phyloP scores from a whole-genome alignment of 2,888 invertebrate genomes.

The Acrobasis consociella region DNA sequence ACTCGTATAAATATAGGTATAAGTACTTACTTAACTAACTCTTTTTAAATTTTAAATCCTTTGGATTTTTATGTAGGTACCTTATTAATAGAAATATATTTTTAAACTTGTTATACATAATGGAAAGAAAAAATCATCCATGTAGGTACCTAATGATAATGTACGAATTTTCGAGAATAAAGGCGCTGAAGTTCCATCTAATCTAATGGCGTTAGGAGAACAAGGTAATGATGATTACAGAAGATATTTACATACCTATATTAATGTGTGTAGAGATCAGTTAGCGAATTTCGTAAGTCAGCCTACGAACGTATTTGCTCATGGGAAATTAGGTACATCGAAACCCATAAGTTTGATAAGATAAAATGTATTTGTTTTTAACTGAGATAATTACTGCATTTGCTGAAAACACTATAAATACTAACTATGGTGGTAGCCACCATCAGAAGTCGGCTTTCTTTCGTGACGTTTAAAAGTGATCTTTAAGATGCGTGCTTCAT shows the following conservation, averaged over 20 bases:
- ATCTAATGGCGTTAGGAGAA: not conserved
- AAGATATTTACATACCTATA: constrained; percentile 15
- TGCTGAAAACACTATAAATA: constrained; percentile 58
- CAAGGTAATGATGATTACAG: constrained; percentile 7
- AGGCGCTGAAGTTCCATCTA: not conserved
- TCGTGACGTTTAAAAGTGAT: constrained; percentile 22
- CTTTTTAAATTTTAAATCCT: no score
- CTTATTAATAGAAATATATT: no score
- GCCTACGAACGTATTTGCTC: constrained; percentile 12
- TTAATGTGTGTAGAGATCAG: constrained; percentile 5
- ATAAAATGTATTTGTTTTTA: constrained; percentile 48
- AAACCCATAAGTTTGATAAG: constrained; percentile 53
- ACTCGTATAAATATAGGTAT: no score
- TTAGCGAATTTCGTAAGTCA: constrained; percentile 24
- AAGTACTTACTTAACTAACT: no score
- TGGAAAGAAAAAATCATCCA: no score
- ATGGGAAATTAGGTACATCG: constrained; percentile 12
- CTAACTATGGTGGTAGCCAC: constrained; percentile 35
- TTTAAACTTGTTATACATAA: no score
- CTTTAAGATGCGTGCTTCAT: constrained; percentile 48
- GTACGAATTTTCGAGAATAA: not conserved
- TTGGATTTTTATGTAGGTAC: no score
- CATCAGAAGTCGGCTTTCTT: constrained; percentile 30
- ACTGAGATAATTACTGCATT: constrained; percentile 44
- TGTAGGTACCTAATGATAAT: no score